A percentile compares a stretch with the other conserved stretches of the same genome.
Evolutionary conservation across 1,140 invertebrate genomes (phyloP).

Genomic region (Hydropsyche tenuis): DNA sequence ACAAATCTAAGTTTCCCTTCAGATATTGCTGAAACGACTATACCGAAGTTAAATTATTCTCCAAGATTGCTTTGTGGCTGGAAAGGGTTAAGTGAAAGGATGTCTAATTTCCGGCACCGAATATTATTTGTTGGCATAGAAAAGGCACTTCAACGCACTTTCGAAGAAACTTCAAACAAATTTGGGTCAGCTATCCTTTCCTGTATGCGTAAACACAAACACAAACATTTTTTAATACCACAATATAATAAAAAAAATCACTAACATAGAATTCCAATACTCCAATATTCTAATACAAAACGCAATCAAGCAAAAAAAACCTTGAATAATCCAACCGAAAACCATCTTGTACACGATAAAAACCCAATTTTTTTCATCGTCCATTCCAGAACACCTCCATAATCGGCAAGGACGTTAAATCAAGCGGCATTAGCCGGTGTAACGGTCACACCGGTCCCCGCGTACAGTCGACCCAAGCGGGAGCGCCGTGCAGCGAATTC

Average conservation of each 20-base stretch:
- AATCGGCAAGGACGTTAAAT: not conserved
- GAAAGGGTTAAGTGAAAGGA: slow-evolving; percentile 11
- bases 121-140: slow-evolving; percentile 27
- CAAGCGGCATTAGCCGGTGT: not conserved
- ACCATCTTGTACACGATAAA: too few relatives aligned
- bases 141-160: not conserved
- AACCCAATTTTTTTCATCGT: too few relatives aligned
- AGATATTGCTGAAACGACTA: slow-evolving; percentile 6
- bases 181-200: not conserved
- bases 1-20: not conserved
- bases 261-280: too few relatives aligned
- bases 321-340: too few relatives aligned
- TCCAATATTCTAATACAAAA: too few relatives aligned
- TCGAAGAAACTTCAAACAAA: not conserved
- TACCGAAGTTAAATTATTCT: slow-evolving; percentile 27
- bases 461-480: too few relatives aligned
- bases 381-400: not conserved
- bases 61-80: slow-evolving; percentile 8
- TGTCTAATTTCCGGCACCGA: slow-evolving; percentile 29
- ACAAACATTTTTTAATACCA: too few relatives aligned
- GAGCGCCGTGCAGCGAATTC: not conserved
- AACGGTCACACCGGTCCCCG: not conserved
- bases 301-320: too few relatives aligned
- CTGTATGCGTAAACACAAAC: too few relatives aligned
- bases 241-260: too few relatives aligned